phyloP scores from a whole-genome alignment of 2,797 vertebrate species.

The Acanthiza pusilla region DNA sequence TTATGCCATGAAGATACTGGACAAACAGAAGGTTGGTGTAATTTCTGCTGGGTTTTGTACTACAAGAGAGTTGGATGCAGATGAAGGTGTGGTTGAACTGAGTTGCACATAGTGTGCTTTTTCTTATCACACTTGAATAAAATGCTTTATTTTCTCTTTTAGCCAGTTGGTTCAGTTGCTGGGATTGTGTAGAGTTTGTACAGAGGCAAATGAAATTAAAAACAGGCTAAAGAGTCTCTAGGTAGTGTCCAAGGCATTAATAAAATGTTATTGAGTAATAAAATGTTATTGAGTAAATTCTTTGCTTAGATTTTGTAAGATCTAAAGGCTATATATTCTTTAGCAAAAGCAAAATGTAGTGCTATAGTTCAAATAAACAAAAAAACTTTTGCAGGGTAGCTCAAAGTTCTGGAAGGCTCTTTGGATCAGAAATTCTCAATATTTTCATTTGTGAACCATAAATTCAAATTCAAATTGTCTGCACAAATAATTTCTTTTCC shows the following conservation, averaged over 20 bases:
- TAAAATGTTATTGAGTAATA: background rate
- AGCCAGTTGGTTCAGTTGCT: background rate
- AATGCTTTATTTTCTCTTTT: background rate
- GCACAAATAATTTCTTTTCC: background rate
- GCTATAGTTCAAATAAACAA: background rate
- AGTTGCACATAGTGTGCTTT: background rate
- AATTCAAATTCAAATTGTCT: background rate
- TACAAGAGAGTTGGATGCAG: background rate
- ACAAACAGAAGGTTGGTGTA: constrained; percentile 94
- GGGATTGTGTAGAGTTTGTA: background rate
- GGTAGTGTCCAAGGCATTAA: background rate
- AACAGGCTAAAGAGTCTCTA: background rate
- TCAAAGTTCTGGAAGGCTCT: background rate
- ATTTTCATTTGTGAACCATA: background rate
- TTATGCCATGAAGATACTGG: constrained; percentile 99
- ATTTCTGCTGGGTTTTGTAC: background rate
- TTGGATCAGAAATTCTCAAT: background rate
- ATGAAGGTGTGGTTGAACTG: background rate
- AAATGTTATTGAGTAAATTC: background rate
- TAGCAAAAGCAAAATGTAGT: background rate
- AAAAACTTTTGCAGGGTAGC: background rate
- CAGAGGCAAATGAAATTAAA: background rate
- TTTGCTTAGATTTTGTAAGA: background rate
- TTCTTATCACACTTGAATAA: background rate
- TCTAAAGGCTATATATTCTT: background rate